Evolutionary conservation across 2,113 vertebrate genomes (phyloP).

Genomic region (Cyprinodon variegatus): DNA sequence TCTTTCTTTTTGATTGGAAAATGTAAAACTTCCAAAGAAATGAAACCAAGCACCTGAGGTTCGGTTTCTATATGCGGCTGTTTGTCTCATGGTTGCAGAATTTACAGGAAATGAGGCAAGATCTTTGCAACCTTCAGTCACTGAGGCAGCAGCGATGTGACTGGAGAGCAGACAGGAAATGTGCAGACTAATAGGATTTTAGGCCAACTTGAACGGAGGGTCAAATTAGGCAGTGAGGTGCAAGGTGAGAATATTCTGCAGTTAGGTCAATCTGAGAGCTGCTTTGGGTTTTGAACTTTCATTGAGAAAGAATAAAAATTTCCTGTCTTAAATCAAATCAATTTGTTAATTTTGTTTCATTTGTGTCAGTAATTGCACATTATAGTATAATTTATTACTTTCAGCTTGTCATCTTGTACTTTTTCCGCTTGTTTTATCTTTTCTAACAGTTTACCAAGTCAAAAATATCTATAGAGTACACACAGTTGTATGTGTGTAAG

Average conservation of each 20-base stretch:
- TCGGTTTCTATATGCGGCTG: background rate
- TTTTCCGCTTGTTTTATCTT: too few species aligned
- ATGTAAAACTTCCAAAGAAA: background rate
- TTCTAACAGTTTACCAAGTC: too few species aligned
- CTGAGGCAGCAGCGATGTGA: constrained; percentile 12
- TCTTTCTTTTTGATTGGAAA: background rate
- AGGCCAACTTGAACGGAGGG: constrained; percentile 5
- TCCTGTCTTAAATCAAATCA: background rate
- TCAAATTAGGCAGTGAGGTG: background rate
- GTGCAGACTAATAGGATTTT: constrained; percentile 44
- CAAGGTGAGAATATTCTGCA: background rate
- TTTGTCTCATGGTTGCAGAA: background rate
- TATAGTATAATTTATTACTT: too few species aligned
- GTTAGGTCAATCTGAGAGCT: background rate
- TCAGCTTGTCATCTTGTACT: too few species aligned
- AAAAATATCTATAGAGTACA: too few species aligned
- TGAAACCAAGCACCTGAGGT: background rate
- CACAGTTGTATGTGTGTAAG: too few species aligned
- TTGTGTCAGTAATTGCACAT: too few species aligned
- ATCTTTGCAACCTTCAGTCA: background rate
- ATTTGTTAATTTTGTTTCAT: background rate
- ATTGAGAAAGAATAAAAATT: background rate
- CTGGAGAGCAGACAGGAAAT: constrained; percentile 43
- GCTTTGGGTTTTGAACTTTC: background rate
- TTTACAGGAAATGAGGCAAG: constrained; percentile 7